Base-by-base conservation (phyloP, 2,888 invertebrate genomes). In the Epistrophe grossulariae region DNA sequence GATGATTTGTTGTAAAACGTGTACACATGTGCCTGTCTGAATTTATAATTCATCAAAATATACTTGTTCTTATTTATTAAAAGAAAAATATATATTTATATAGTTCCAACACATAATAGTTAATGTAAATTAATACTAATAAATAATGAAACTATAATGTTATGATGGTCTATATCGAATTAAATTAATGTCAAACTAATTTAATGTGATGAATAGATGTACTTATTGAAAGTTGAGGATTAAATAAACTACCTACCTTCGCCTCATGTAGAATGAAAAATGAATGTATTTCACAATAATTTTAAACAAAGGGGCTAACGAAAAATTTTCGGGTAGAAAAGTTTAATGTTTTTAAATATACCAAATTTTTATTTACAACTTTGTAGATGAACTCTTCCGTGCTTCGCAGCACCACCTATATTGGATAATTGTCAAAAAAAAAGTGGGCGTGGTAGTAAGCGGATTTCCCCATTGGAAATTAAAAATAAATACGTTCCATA, bases 1-100 rank as follows among this genome's bases (percentile, higher is more conserved):
- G 84, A 88, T 88, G 88, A 87, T 87, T 83, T 87, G 74, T 87
- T 83, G 76, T 83, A 71, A 43, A 77, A 88, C 88, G 62, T 80
- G 84, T 76, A 77, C 80, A 73, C 84, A 83, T 88, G 83, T 59
- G 76, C 52, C 10, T 57, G 19, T 28, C 17, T 66, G 64, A 66
- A 13, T 50, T 38, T 35, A 68, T 68, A 68, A 68, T 68, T 50
- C 68, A 38, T 50, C 38, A 38, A 50, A 68, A 68, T 19, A 50
- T 38, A 68, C 68, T 68, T 68, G 50, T 68, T 50, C 38, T 68
- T 35, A 45, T 28, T 17, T 11, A 52, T 28, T 3, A 24, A 24
- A 24, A 24, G 3, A 24, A 24, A 24, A 2, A 24, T 24, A 24
- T 24, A 24, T 24, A 24, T 3, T 3, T 24, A 24, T 24, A 24